Evolutionary conservation across 2,113 vertebrate species (phyloP).

Genomic region (Thalassarche chlororhynchos): DNA sequence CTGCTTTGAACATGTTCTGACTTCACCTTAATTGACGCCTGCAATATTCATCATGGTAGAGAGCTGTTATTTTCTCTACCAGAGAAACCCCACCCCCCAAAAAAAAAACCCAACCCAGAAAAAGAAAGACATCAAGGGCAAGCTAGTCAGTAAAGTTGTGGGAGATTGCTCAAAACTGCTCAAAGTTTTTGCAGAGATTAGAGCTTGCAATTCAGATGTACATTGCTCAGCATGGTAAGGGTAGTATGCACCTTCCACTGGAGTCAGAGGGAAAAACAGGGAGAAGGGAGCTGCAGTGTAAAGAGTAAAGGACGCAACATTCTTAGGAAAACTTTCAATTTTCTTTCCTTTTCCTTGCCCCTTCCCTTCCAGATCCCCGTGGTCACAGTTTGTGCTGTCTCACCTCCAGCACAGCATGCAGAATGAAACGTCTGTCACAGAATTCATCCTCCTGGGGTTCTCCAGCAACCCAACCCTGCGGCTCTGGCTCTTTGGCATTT

Average conservation of each 20-base stretch:
- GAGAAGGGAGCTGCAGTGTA: neutral
- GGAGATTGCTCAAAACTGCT: neutral
- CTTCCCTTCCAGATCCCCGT: neutral
- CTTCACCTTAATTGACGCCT: neutral
- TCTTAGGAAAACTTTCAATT: neutral
- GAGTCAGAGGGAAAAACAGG: neutral
- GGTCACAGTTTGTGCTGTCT: neutral
- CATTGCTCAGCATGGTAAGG: neutral
- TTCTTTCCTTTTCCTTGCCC: neutral
- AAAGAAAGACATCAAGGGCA: neutral
- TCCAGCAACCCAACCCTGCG: neutral
- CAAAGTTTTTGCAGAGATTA: neutral
- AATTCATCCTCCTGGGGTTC: slow-evolving; percentile 57
- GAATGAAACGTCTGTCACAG: slow-evolving; percentile 38
- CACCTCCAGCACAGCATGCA: neutral
- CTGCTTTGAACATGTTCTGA: neutral
- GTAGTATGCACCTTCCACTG: neutral
- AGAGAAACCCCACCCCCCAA: neutral
- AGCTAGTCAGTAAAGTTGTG: neutral
- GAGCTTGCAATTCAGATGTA: neutral
- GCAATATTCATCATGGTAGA: neutral
- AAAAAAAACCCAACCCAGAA: neutral
- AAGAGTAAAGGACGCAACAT: neutral
- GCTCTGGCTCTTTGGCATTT: neutral
- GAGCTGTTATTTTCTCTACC: neutral